Evolutionary conservation across 2,888 invertebrate species (phyloP), one percentile per base, ranked within the genome.

Genomic region (Mechanitis mazaeus): DNA sequence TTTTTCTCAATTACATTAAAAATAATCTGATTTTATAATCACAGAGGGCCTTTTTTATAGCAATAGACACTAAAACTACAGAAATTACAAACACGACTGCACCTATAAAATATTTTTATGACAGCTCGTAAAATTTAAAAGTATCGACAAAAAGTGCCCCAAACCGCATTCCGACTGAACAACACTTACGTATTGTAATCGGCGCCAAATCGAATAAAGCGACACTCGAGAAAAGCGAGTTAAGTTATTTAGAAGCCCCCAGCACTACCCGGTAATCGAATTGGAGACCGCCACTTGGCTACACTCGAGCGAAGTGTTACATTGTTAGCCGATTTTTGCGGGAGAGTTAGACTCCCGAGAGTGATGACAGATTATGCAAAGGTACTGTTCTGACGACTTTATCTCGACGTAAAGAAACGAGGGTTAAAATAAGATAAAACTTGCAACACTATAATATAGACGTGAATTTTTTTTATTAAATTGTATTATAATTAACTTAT

Each of bases 271-370:
- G 71, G 83, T 88, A 89, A 88, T 87, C 87, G 88, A 88, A 86
- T 89, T 77, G 75, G 76, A 81, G 85, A 84, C 86, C 83, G 80
- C 81, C 88, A 87, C 88, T 88, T 85, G 83, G 77, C 72, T 78
- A 76, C 84, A 84, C 85, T 85, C 78, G 77, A 84, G 79, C 75
- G 73, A 72, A 86, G 86, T 83, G 87, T 85, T 87, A 87, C 87
- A 80, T 87, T 87, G 87, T 88, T 87, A 85, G 85, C 79, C 80
- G 82, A 84, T 84, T 85, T 85, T 85, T 82, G 84, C 77, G 77
- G 71, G 76, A 20, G 20, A 20, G 20, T 20, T 20, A 20, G 20
- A 59, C 67, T 68, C 77, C 68, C 74, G 71, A 70, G 77, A 75
- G 74, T 69, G 71, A 70, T 66, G 64, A 69, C 67, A 71, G 76